Evolutionary conservation across 2,888 invertebrate species (phyloP).

Genomic region (Ophion ventricosus): DNA sequence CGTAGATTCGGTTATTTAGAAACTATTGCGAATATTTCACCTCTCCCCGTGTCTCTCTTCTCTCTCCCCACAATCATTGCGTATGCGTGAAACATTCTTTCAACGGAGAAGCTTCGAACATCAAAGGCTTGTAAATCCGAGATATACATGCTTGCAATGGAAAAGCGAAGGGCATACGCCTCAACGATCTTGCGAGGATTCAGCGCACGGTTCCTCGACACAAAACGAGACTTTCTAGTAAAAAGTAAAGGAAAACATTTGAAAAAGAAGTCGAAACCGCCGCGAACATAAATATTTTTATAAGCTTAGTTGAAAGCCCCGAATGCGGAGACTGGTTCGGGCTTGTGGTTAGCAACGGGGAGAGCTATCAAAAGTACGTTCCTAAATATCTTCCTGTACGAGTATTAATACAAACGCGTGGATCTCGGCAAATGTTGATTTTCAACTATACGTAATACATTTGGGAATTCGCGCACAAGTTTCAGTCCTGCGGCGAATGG

Average conservation of each 20-base stretch:
- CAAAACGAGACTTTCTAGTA: conserved; percentile 74
- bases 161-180: conserved; percentile 61
- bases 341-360: conserved; percentile 39
- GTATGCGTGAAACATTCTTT: conserved; percentile 68
- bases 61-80: conserved; percentile 40
- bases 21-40: not conserved
- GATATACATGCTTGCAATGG: conserved; percentile 70
- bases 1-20: not conserved
- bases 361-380: conserved; percentile 62
- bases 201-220: conserved; percentile 67
- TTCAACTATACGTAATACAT: not conserved
- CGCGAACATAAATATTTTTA: conserved; percentile 73
- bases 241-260: conserved; percentile 64
- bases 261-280: conserved; percentile 68
- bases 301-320: conserved; percentile 68
- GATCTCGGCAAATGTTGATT: conserved; percentile 63
- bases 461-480: conserved; percentile 41
- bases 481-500: conserved; percentile 40
- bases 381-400: conserved; percentile 53
- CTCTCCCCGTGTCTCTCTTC: conserved; percentile 62
- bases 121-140: conserved; percentile 70
- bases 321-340: conserved; percentile 32
- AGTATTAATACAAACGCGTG: conserved; percentile 70
- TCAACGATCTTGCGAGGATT: conserved; percentile 55
- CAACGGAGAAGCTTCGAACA: conserved; percentile 74